These are phyloP conservation scores for Cyprinodon tularosa DNA, from an alignment of 2,113 vertebrate species.

Conservation along the genomic window DNA sequence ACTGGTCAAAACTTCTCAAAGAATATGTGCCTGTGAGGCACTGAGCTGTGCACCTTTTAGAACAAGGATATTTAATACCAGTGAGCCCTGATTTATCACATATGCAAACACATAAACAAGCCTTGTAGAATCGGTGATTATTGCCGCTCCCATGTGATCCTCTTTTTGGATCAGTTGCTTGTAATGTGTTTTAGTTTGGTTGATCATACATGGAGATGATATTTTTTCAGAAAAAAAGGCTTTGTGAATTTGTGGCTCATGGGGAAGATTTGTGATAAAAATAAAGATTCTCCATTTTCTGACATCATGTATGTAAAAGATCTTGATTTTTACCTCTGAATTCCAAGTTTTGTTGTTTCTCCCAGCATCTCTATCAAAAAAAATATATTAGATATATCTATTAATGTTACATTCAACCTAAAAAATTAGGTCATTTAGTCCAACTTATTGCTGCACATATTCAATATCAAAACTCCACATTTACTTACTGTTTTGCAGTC, in stretches of 20 bases:
- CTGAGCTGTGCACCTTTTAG: conserved; percentile 12
- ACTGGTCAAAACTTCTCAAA: background rate
- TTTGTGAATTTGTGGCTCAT: conserved; percentile 18
- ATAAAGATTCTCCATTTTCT: conserved; percentile 41
- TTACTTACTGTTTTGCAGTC: too few relatives aligned
- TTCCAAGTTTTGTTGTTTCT: too few relatives aligned
- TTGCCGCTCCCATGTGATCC: conserved; percentile 32
- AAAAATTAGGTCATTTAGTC: too few relatives aligned
- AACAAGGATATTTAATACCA: conserved; percentile 33
- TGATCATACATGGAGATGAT: conserved; percentile 58
- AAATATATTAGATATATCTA: too few relatives aligned
- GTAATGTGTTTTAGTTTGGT: conserved; percentile 53
- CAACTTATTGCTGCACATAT: too few relatives aligned
- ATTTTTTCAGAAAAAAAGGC: conserved; percentile 58
- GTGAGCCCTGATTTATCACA: conserved; percentile 59
- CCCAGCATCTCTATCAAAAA: too few relatives aligned
- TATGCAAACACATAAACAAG: conserved; percentile 24
- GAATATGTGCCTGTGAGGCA: background rate
- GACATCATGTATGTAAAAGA: background rate
- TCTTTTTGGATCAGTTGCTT: conserved; percentile 39
- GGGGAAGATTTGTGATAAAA: conserved; percentile 36
- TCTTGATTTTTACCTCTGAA: too few relatives aligned
- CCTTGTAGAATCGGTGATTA: conserved; percentile 22
- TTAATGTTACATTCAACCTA: too few relatives aligned
- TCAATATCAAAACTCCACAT: too few relatives aligned